Conservation (phyloP, 2,888 invertebrate genomes). For the Tetheella fluctuosa region DNA sequence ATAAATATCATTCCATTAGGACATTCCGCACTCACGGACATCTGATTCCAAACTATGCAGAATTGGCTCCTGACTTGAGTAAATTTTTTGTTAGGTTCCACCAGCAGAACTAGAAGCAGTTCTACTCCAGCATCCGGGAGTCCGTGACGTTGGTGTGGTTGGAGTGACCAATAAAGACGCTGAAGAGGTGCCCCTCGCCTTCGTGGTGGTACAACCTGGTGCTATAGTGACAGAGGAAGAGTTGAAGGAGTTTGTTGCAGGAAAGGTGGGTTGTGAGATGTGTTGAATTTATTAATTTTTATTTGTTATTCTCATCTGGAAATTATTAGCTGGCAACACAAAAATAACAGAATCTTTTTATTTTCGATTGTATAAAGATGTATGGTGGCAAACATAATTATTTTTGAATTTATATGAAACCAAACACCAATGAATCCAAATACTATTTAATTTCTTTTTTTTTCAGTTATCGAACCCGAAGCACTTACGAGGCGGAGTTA, state of each 20-base stretch:
- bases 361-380: too few species aligned
- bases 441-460: background rate
- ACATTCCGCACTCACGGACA: too few species aligned
- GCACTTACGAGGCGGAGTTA: constrained; percentile 88
- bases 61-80: too few species aligned
- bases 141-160: constrained; percentile 91
- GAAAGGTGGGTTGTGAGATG: constrained; percentile 60
- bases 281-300: too few species aligned
- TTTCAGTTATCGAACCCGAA: constrained; percentile 86
- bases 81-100: constrained; percentile 84
- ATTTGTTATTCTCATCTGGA: too few species aligned
- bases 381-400: too few species aligned
- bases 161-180: constrained; percentile 87
- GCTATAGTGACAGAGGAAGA: constrained; percentile 79
- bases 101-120: constrained; percentile 94
- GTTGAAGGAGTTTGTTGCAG: constrained; percentile 81
- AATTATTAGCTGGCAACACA: too few species aligned
- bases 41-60: too few species aligned
- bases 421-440: too few species aligned
- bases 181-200: constrained; percentile 91
- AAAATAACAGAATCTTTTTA: too few species aligned
- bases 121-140: constrained; percentile 87
- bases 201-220: constrained; percentile 86
- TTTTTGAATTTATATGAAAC: too few species aligned
- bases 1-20: too few species aligned